phyloP scores from a whole-genome alignment of 2,113 vertebrate genomes.

The Suricata suricatta region DNA sequence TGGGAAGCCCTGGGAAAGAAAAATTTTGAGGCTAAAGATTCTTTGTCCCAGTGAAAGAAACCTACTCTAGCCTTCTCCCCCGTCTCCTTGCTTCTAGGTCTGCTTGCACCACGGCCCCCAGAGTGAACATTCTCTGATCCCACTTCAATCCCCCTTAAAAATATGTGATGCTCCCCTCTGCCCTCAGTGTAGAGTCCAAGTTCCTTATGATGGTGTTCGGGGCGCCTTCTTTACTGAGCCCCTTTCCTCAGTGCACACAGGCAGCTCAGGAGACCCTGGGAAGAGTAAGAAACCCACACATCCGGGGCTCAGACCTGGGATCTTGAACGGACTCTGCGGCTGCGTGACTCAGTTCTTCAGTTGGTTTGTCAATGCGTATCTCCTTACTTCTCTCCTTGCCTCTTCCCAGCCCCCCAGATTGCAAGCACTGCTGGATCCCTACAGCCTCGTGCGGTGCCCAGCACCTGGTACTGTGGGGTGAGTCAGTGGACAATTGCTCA shows the following conservation, averaged over 20 bases:
- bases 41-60: conserved; percentile 5
- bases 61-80: background rate
- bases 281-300: background rate
- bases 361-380: background rate
- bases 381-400: background rate
- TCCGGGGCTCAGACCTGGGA: background rate
- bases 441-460: background rate
- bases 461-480: background rate
- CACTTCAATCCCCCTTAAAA: background rate
- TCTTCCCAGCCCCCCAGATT: background rate
- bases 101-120: background rate
- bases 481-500: background rate
- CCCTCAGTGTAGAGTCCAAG: background rate
- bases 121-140: background rate
- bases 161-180: background rate
- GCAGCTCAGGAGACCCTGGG: background rate
- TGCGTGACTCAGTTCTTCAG: background rate
- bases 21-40: background rate
- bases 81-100: background rate
- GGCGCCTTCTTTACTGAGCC: background rate
- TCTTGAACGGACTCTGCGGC: background rate
- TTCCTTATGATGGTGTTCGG: background rate
- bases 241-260: background rate
- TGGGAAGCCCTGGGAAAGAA: conserved; percentile 57
- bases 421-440: background rate